Percentiles rank a stretch among this genome's conserved stretches.
Conservation (phyloP, 2,888 invertebrate species). For the Pristionchus exspectatus region DNA sequence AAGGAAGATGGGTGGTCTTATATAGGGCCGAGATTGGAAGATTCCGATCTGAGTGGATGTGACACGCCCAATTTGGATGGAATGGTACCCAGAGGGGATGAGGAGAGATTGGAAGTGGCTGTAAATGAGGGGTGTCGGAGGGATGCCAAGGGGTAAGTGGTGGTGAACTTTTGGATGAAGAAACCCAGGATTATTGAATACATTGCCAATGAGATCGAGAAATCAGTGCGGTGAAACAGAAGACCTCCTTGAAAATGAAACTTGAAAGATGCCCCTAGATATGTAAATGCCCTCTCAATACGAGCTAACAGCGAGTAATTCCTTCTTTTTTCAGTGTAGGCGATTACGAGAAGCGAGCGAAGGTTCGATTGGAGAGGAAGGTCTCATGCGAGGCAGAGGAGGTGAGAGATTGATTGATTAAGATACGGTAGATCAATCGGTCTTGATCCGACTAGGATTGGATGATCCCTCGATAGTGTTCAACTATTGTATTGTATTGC, state of each 20-base stretch:
- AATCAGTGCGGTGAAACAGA: not conserved
- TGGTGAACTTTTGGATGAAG: not conserved
- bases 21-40: not conserved
- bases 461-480: too few relatives aligned
- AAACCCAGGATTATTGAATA: not conserved
- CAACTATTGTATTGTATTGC: too few relatives aligned
- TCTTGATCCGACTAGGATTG: too few relatives aligned
- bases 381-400: constrained; percentile 2
- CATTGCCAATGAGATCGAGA: not conserved
- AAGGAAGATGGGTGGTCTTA: not conserved
- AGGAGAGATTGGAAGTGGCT: too few relatives aligned
- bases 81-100: not conserved
- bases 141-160: constrained; percentile 1
- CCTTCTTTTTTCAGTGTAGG: not conserved
- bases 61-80: not conserved
- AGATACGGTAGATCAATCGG: not conserved
- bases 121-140: not conserved
- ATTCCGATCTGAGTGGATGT: not conserved
- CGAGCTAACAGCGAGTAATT: not conserved
- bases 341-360: constrained; percentile 2
- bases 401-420: constrained; percentile 1
- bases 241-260: not conserved
- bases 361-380: constrained; percentile 4
- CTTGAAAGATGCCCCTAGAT: too few relatives aligned
- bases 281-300: too few relatives aligned